Conservation (phyloP, 2,797 vertebrate genomes). For the Tolypeutes matacus region DNA sequence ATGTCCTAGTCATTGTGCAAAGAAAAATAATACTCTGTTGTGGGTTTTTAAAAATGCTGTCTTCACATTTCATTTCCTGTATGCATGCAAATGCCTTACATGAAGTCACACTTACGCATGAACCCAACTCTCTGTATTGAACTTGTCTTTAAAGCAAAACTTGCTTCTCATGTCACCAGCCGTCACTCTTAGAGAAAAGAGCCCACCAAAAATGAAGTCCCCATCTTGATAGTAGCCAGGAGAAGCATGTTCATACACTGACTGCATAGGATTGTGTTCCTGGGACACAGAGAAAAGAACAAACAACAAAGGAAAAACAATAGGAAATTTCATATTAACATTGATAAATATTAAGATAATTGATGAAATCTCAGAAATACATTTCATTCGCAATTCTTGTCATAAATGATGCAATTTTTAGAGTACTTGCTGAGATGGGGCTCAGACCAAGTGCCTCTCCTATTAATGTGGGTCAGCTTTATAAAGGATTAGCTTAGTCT, state of each 20-base stretch:
- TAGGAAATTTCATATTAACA: not conserved
- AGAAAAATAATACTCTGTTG: too few species aligned
- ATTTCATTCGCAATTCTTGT: too few species aligned
- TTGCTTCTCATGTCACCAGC: fast-evolving
- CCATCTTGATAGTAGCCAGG: not conserved
- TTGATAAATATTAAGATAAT: not conserved
- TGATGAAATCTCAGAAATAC: too few species aligned
- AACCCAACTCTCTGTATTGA: not conserved
- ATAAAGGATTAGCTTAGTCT: not conserved
- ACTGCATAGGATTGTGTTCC: not conserved
- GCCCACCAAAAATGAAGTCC: not conserved
- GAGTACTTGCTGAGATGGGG: too few species aligned
- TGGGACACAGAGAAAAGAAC: not conserved
- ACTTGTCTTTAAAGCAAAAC: not conserved
- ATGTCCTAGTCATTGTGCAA: too few species aligned
- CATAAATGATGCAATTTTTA: too few species aligned
- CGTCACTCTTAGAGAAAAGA: constrained; percentile 2
- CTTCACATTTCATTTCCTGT: too few species aligned
- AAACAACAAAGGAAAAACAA: not conserved
- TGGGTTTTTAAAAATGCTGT: too few species aligned
- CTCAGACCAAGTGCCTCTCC: not conserved
- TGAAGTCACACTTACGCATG: not conserved
- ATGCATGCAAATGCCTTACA: not conserved
- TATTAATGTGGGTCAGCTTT: not conserved
- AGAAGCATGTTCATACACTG: not conserved